phyloP scores from a whole-genome alignment of 2,797 vertebrate genomes.

The Characodon lateralis region DNA sequence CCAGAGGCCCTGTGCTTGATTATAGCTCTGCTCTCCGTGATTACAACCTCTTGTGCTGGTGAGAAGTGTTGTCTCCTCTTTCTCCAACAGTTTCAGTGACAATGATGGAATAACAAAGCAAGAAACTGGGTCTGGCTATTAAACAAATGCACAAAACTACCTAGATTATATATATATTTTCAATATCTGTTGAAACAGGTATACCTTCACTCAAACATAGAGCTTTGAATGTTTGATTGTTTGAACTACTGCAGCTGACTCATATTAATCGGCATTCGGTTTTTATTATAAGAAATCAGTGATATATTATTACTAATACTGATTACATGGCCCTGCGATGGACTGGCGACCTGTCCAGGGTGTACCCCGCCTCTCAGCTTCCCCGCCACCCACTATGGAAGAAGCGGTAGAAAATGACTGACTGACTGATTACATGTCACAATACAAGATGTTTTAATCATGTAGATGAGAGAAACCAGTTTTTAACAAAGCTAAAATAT shows the following conservation, averaged over 20 bases:
- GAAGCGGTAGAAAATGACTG: too few relatives aligned
- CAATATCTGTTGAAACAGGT: neutral
- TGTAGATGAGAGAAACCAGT: neutral
- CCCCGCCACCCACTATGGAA: too few relatives aligned
- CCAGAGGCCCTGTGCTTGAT: conserved; percentile 51
- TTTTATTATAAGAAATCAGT: neutral
- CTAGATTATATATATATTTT: neutral
- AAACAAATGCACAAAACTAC: neutral
- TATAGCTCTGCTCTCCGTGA: conserved; percentile 15
- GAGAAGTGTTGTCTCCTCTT: conserved; percentile 45
- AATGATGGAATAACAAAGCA: conserved; percentile 55
- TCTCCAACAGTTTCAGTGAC: conserved; percentile 53
- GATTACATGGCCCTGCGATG: too few relatives aligned
- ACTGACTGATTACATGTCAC: too few relatives aligned
- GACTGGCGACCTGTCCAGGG: too few relatives aligned
- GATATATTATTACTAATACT: neutral
- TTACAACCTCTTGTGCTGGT: conserved; percentile 49
- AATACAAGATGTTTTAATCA: neutral
- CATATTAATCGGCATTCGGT: neutral
- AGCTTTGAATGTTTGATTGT: neutral
- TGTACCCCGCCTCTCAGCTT: too few relatives aligned
- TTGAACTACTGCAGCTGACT: neutral
- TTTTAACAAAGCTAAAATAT: neutral
- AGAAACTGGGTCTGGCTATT: conserved; percentile 6
- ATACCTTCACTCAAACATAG: neutral